phyloP scores from a whole-genome alignment of 1,140 invertebrate genomes.

The Orchesella cincta region DNA sequence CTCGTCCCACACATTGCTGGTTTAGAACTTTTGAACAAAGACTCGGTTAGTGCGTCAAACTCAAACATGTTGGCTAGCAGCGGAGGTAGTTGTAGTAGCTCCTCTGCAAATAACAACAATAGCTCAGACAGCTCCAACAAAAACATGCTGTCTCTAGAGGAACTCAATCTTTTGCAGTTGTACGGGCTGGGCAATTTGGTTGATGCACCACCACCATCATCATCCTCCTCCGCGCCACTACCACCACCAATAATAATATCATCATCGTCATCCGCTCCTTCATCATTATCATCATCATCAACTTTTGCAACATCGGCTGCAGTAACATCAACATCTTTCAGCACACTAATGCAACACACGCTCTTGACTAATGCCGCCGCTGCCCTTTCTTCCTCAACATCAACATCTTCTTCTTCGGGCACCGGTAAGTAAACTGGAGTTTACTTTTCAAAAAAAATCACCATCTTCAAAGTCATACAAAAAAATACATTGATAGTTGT shows the following conservation, averaged over 20 bases:
- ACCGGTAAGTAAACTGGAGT: constrained; percentile 48
- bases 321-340: constrained; percentile 44
- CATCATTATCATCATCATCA: constrained; percentile 24
- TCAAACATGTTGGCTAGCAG: too few species aligned
- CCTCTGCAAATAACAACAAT: background rate
- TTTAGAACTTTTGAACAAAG: too few species aligned
- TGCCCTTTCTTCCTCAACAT: constrained; percentile 29
- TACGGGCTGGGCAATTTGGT: background rate
- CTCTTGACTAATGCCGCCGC: constrained; percentile 42
- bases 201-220: background rate
- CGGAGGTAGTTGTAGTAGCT: too few species aligned
- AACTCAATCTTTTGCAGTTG: constrained; percentile 16
- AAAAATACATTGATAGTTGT: background rate
- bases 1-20: too few species aligned
- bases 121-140: constrained; percentile 21
- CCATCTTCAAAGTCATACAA: background rate
- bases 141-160: constrained; percentile 1
- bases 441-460: constrained; percentile 31
- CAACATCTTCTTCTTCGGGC: constrained; percentile 33
- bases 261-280: constrained; percentile 34
- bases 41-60: too few species aligned
- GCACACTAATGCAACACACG: constrained; percentile 50
- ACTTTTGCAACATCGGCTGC: constrained; percentile 49
- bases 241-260: constrained; percentile 3
- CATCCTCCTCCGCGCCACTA: background rate